These are phyloP conservation scores for Oscheius onirici DNA, from an alignment of 2,888 invertebrate genomes.

Conservation along the genomic window DNA sequence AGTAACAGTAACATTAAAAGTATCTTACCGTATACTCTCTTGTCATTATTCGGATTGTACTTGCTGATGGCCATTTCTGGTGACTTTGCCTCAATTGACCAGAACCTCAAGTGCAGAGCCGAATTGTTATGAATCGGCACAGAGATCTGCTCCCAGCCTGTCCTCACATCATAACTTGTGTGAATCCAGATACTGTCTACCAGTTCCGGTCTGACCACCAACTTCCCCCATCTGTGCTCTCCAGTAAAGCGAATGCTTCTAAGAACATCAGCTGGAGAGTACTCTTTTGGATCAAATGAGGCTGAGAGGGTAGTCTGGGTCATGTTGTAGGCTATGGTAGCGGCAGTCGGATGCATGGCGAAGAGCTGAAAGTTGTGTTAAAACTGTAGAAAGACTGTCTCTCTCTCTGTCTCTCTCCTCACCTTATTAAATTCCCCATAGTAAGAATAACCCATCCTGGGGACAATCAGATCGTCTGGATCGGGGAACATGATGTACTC, in stretches of 20 bases:
- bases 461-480: constrained; percentile 61
- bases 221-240: constrained; percentile 48
- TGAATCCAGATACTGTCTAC: constrained; percentile 68
- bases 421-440: constrained; percentile 57
- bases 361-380: constrained; percentile 40
- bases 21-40: no score
- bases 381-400: neutral
- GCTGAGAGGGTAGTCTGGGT: constrained; percentile 30
- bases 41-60: neutral
- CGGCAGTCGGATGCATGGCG: constrained; percentile 45
- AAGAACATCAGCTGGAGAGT: constrained; percentile 10
- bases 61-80: neutral
- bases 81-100: constrained; percentile 34
- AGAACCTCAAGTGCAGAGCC: constrained; percentile 47
- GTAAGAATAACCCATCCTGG: constrained; percentile 53
- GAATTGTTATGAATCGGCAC: constrained; percentile 48
- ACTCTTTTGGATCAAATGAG: neutral
- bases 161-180: constrained; percentile 47
- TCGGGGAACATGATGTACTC: constrained; percentile 59
- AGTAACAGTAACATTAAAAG: no score
- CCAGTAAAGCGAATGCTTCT: constrained; percentile 19
- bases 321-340: constrained; percentile 54
- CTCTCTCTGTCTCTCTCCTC: neutral
- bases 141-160: constrained; percentile 40
- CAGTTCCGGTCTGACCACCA: constrained; percentile 48